These are phyloP conservation scores for Carollia perspicillata DNA, from an alignment of 2,113 vertebrate species.

Conservation along the genomic window DNA sequence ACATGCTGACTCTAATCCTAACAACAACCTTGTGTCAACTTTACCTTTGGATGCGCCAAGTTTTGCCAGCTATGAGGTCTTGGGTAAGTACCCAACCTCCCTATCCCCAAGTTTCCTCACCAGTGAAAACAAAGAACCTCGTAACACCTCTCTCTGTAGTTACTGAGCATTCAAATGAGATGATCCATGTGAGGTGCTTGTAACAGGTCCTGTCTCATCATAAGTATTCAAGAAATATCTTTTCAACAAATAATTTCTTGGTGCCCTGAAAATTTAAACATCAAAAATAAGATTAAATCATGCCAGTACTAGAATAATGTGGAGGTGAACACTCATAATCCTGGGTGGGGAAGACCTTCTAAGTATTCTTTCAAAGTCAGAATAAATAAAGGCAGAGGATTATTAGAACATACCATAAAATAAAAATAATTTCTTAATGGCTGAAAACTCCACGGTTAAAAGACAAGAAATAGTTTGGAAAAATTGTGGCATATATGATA, in stretches of 20 bases:
- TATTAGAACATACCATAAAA: neutral
- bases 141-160: neutral
- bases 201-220: neutral
- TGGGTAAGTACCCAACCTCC: neutral
- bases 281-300: neutral
- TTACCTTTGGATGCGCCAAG: neutral
- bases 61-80: neutral
- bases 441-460: neutral
- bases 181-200: neutral
- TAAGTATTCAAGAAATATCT: neutral
- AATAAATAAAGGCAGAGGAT: neutral
- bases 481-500: neutral
- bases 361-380: neutral
- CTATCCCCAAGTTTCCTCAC: neutral
- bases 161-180: neutral
- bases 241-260: neutral
- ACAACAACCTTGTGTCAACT: neutral
- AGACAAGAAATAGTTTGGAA: neutral
- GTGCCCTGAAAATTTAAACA: neutral
- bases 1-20: neutral
- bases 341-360: neutral
- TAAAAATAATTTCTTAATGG: neutral
- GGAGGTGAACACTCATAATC: neutral
- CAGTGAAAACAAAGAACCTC: neutral
- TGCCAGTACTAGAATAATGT: neutral